These are phyloP conservation scores for Ceratina calcarata DNA, from an alignment of 1,140 invertebrate species.

Conservation along the genomic window DNA sequence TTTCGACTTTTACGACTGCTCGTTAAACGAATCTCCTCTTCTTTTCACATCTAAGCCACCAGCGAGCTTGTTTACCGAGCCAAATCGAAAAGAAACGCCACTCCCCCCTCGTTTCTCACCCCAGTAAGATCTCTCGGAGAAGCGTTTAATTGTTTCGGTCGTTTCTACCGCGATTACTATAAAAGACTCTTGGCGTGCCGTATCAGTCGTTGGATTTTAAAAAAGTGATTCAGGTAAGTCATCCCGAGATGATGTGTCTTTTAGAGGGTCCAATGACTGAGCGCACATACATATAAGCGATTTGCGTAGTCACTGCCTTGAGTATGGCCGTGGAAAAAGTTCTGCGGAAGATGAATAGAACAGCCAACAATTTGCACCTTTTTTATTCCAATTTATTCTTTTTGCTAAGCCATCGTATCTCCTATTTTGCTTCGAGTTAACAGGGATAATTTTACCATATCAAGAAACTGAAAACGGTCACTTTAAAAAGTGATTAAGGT, in stretches of 20 bases:
- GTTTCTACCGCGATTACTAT: not conserved
- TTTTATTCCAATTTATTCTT: no score
- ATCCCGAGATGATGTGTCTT: not conserved
- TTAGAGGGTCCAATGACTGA: not conserved
- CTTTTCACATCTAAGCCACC: not conserved
- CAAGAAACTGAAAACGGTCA: no score
- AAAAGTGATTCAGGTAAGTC: not conserved
- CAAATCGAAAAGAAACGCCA: not conserved
- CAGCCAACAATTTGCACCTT: no score
- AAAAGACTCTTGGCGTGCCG: not conserved
- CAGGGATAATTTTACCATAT: no score
- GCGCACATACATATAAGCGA: not conserved
- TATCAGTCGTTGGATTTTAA: not conserved
- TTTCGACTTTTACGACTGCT: slow-evolving; percentile 52
- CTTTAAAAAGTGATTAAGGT: not conserved
- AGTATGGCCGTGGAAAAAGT: not conserved
- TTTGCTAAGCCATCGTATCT: no score
- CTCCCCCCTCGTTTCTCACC: not conserved
- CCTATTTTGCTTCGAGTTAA: no score
- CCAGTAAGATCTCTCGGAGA: not conserved
- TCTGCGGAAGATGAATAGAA: not conserved
- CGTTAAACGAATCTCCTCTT: slow-evolving; percentile 43
- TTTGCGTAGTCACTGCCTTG: not conserved
- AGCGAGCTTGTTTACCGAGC: slow-evolving; percentile 1
- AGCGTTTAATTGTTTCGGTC: not conserved